phyloP scores from a whole-genome alignment of 1,140 invertebrate genomes.

The Caligus rogercresseyi region DNA sequence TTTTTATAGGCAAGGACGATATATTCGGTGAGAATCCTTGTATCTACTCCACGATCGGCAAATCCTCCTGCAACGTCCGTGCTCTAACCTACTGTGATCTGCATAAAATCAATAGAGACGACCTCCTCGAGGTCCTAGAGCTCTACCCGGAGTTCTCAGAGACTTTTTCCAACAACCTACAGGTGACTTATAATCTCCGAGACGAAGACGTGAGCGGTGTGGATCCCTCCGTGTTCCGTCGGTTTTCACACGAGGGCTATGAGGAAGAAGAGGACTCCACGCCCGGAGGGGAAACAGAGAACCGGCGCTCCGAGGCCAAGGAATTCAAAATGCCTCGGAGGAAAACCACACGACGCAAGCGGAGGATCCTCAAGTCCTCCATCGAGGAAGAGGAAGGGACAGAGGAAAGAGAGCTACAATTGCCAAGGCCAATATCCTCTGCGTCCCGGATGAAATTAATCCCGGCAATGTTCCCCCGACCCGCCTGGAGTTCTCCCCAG shows the following conservation, averaged over 20 bases:
- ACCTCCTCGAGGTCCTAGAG: conserved; percentile 87
- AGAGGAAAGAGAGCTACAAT: neutral
- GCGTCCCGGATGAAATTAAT: neutral
- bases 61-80: conserved; percentile 90
- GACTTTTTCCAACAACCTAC: conserved; percentile 76
- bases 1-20: conserved; percentile 69
- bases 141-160: conserved; percentile 93
- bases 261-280: conserved; percentile 26
- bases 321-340: conserved; percentile 18
- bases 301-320: conserved; percentile 19
- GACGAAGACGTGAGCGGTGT: conserved; percentile 59
- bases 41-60: conserved; percentile 73
- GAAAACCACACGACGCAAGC: conserved; percentile 10
- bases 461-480: conserved; percentile 9
- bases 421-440: neutral
- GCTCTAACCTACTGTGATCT: conserved; percentile 98
- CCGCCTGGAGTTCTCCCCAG: conserved; percentile 59
- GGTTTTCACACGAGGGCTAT: conserved; percentile 28
- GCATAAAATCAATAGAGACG: conserved; percentile 88
- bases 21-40: conserved; percentile 97
- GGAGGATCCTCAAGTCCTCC: too few relatives aligned
- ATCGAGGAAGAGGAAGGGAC: neutral
- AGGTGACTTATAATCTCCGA: conserved; percentile 88
- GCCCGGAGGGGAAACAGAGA: neutral
- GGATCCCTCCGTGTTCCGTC: conserved; percentile 20